Evolutionary conservation across 2,797 vertebrate species (phyloP), one percentile per base, ranked within the genome.

Genomic region (Pteronotus mesoamericanus): DNA sequence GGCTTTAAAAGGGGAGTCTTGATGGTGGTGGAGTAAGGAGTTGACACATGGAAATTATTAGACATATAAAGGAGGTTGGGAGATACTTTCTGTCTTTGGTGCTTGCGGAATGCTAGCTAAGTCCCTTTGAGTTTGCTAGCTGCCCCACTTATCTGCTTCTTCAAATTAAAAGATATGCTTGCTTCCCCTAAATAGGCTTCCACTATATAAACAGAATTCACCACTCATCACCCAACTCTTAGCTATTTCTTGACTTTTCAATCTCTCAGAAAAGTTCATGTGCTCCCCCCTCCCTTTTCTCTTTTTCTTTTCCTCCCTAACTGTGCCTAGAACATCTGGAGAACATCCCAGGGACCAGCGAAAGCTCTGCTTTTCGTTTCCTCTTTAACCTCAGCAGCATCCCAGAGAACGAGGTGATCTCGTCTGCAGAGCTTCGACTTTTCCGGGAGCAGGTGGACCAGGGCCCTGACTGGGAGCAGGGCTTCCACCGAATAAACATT

Each of bases 321-420:
- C 94, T 92, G 87, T 97, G 93, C 96, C 51, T 96, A 99, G 99
- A 99, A 98, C 99, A 99, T 98, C 99, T 99, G 99, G 98, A 99
- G 97, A 97, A 57, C 80, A 59, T 98, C 44, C 98, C 98, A 89
- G 98, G 98, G 92, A 97, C 97, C 91, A 96, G 97, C 37, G 97
- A 97, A 71, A 98, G 98, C 1, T 96, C 98, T 21, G 98, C 98
- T 96, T 98, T 99, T 71, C 99, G 99, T 96, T 99, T 99, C 98
- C 97, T 99, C 97, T 99, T 99, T 98, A 99, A 99, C 99, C 99
- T 99, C 98, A 99, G 99, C 99, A 99, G 99, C 98, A 99, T 99
- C 98, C 99, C 99, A 3, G 99, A 99, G 86, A 99, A 99, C 6
- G 99, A 99, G 98, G 99, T 99, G 98, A 99, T 99, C 93, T 99